Evolutionary conservation across 2,888 invertebrate species (phyloP), one percentile per base, ranked within the genome.

Genomic region (Pristionchus mayeri): DNA sequence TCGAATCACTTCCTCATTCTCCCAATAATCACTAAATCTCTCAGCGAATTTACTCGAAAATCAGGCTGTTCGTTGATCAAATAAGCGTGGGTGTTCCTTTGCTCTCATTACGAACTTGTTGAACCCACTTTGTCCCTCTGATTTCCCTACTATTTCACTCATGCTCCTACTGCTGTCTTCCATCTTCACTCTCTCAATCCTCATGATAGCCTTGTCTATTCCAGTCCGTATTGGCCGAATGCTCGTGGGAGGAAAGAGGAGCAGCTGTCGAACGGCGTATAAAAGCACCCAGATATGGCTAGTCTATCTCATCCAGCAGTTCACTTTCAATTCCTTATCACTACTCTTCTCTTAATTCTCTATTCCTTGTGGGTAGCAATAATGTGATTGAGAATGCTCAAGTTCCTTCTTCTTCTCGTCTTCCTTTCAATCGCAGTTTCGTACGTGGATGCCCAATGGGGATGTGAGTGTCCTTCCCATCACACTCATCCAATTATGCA

Each of bases 151-250:
- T 44, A 37, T 71, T 40, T 71, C 21, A 21, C 37, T 44, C n/a
- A 24, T 40, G 9, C 67, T 27, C 30, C 67, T 67, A 9, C 63
- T 9, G 3, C 40, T 44, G 40, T 71, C 71, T 40, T 24, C 44
- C 9, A 40, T 71, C 44, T 40, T 40, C 63, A 9, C 34, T 7
- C 21, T 44, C 71, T 71, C 71, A 24, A 18, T 71, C 16, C 71
- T 71, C 71, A 71, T 71, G 71, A 71, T 71, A 71, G 37, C 71
- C 71, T 40, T 71, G 71, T 71, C 71, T 71, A 71, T 71, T 71
- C 71, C 71, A 71, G 71, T 71, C 71, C 71, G 71, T 40, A 71
- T 71, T 71, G 71, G 71, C 71, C 71, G 71, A 71, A 71, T 71
- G 71, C 34, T 71, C 44, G 13, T 44, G 6, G 63, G n/a, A n/a